Evolutionary conservation across 2,888 invertebrate genomes (phyloP), one percentile per base, ranked within the genome.

Genomic region (Epinotia nisella): DNA sequence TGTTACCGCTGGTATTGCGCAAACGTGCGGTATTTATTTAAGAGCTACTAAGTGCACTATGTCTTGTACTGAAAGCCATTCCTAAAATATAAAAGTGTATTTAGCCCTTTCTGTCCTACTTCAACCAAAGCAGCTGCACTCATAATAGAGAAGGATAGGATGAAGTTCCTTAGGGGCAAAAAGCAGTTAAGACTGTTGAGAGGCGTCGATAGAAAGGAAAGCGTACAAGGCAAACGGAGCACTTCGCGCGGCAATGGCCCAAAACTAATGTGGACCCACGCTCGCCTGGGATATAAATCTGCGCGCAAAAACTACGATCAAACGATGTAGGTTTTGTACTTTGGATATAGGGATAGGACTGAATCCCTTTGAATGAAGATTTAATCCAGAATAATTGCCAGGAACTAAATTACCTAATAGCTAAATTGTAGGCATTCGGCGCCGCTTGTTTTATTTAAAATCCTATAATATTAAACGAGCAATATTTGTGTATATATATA

Each of bases 21-120:
- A 90, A 90, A 90, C 90, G 92, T 90, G 90, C 84, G 85, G 84
- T 93, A 93, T 93, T 93, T 93, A 93, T 93, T 93, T 91, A 93
- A 89, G 89, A 86, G 84, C 81, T 82, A 82, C 82, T 82, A 85
- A 87, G 86, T 81, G 81, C 81, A 78, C 78, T 56, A 17, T 29
- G 45, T 13, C 65, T 19, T 45, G 4, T 72, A 69, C 75, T 59
- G n/a, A 58, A 61, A 66, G 11, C 29, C 17, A 24, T 4, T 24
- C 17, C 19, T 35, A 0, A 4, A 17, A 41, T 13, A n/a, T 29
- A 55, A 59, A 35, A 56, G n/a, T 13, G 29, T 41, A 11, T n/a
- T 11, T 53, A 41, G 4, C n/a, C 24, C 39, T 39, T 53, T 49
- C 56, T 69, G 53, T 64, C 55, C 53, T 24, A 7, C 17, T 73